Percentiles rank a stretch among this genome's conserved stretches.
These are phyloP conservation scores for Discoglossus pictus DNA, from an alignment of 2,797 vertebrate species.

Conservation along the genomic window DNA sequence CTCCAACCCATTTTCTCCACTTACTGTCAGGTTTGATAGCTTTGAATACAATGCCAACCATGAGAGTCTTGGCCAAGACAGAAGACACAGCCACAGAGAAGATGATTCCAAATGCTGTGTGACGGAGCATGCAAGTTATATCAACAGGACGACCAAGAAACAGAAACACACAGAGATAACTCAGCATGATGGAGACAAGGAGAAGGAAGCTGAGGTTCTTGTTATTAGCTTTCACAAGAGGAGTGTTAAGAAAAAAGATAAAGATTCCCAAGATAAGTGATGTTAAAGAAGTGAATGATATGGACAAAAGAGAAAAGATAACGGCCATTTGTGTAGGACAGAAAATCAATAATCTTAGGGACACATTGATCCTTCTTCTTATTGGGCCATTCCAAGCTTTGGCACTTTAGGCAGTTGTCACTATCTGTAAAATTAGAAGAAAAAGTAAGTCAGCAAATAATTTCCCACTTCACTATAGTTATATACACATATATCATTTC, in stretches of 20 bases:
- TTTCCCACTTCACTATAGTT: too few species aligned
- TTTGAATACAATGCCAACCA: not conserved
- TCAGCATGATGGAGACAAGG: conserved; percentile 5
- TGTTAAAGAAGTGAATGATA: too few species aligned
- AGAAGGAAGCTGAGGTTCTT: not conserved
- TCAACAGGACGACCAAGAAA: conserved; percentile 5
- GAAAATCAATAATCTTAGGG: not conserved
- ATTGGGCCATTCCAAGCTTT: conserved; percentile 7
- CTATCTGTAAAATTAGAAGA: not conserved
- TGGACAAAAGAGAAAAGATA: too few species aligned
- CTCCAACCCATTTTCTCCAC: conserved; percentile 2
- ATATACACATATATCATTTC: too few species aligned
- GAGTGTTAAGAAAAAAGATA: not conserved
- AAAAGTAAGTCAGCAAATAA: too few species aligned
- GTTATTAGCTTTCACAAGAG: conserved; percentile 5
- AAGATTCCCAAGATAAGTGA: conserved; percentile 2
- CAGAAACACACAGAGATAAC: conserved; percentile 1
- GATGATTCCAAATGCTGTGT: not conserved
- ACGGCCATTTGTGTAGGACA: conserved; percentile 8
- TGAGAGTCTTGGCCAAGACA: conserved; percentile 8
- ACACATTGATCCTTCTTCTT: conserved; percentile 16
- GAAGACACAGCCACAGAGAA: conserved; percentile 6
- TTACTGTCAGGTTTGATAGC: not conserved
- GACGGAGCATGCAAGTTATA: conserved; percentile 5
- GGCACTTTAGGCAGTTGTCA: conserved; percentile 12